These are phyloP conservation scores for Oscarella lobularis DNA, from an alignment of 37 sponge, comb jelly and placozoan species.

Conservation along the genomic window DNA sequence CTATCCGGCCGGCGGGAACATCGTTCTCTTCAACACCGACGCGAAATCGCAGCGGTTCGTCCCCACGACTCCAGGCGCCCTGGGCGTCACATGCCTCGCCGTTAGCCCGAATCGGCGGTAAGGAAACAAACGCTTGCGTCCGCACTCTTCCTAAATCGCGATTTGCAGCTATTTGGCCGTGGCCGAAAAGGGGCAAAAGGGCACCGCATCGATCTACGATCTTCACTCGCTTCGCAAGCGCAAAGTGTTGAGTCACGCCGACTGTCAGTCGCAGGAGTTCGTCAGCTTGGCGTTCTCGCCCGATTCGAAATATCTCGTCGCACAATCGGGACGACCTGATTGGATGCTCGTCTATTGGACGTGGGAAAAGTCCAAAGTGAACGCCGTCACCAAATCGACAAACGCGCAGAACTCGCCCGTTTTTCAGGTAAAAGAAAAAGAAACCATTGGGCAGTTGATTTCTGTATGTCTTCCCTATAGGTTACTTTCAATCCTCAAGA, in stretches of 20 bases:
- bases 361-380: constrained; percentile 91
- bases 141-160: not conserved
- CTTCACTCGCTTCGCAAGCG: constrained; percentile 60
- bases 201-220: constrained; percentile 69
- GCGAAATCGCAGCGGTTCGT: constrained; percentile 84
- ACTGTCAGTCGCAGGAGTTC: constrained; percentile 40
- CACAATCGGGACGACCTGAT: constrained; percentile 47
- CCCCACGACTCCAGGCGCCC: constrained; percentile 29
- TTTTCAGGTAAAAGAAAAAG: constrained; percentile 45
- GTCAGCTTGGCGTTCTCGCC: constrained; percentile 90
- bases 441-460: not conserved
- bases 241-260: constrained; percentile 48
- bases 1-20: constrained; percentile 79
- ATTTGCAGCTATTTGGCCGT: constrained; percentile 53
- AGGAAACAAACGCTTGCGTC: not conserved
- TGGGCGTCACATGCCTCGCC: constrained; percentile 59
- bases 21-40: constrained; percentile 82
- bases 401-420: constrained; percentile 35
- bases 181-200: constrained; percentile 82
- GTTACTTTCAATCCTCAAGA: constrained; percentile 96
- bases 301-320: constrained; percentile 84
- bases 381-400: constrained; percentile 70
- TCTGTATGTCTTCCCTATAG: constrained; percentile 26
- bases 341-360: constrained; percentile 71
- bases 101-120: constrained; percentile 76